Percentiles rank a stretch among this genome's conserved stretches.
phyloP scores from a whole-genome alignment of 2,797 vertebrate genomes.

The Rhyacichthys aspro region DNA sequence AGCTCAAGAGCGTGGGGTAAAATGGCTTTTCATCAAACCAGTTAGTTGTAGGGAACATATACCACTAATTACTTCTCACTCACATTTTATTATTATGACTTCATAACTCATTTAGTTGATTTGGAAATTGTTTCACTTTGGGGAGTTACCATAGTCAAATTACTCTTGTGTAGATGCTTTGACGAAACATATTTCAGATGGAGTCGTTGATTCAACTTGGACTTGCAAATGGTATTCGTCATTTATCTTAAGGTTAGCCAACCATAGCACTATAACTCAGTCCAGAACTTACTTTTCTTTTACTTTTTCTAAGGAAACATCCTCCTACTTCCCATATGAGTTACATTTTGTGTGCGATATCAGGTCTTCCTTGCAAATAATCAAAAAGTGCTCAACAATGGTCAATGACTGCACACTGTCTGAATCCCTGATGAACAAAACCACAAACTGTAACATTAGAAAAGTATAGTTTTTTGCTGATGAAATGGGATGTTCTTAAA shows the following conservation, averaged over 20 bases:
- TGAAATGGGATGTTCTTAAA: background rate
- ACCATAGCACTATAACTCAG: no score
- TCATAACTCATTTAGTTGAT: background rate
- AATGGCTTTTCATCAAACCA: background rate
- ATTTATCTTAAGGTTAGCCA: no score
- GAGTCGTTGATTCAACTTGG: background rate
- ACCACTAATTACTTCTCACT: constrained; percentile 7
- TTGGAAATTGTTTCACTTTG: constrained; percentile 7
- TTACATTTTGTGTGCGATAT: background rate
- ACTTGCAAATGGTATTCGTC: no score
- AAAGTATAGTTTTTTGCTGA: background rate
- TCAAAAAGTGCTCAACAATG: constrained; percentile 1
- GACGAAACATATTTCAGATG: constrained; percentile 20
- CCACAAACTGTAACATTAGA: background rate
- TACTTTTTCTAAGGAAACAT: no score
- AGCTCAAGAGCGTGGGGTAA: background rate
- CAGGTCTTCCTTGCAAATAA: constrained; percentile 1
- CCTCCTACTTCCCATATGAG: no score
- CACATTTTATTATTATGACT: background rate
- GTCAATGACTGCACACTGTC: background rate
- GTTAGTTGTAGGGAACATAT: constrained; percentile 12
- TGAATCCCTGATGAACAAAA: constrained; percentile 7
- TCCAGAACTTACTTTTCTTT: no score
- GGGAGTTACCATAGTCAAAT: background rate
- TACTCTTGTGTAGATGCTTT: background rate